Evolutionary conservation across 2,888 invertebrate genomes (phyloP), one percentile per base, ranked within the genome.

Genomic region (Mactromeris polynyma): DNA sequence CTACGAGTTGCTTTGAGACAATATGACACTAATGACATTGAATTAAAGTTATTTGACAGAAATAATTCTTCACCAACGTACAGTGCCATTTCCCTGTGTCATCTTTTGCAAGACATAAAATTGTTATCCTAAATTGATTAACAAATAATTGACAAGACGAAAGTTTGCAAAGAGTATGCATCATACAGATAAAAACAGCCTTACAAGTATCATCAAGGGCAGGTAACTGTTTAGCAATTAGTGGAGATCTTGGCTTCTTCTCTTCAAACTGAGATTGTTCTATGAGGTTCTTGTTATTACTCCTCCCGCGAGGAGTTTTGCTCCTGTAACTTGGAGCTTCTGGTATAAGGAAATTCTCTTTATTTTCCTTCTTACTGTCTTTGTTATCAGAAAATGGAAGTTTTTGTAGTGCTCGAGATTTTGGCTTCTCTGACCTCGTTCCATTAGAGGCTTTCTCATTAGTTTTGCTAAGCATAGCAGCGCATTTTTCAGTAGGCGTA

Each of bases 321-420:
- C 58, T 73, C 51, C 93, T 95, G 78, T 94, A 94, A 58, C 94
- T 95, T 17, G 96, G 96, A 1, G 96, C 96, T 36, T 93, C 93
- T 2, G 97, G 97, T 33, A 96, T 93, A 4, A 94, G 94, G 93
- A 97, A 97, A 84, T 94, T 95, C 83, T 95, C 94, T 85, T 94
- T 94, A 85, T 94, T 95, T 90, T 95, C 95, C 79, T 95, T 94
- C 54, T 87, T 90, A 77, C 89, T 92, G 86, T 93, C 90, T 73
- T 92, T 93, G 51, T 91, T 93, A n/a, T 93, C 93, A 14, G 93
- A 93, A 87, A 95, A 95, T 58, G 93, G 91, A 11, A 95, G 92
- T 84, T 94, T 93, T 84, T 95, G 95, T 85, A 94, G 86, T 0
- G 94, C 95, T 4, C 94, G 91, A 42, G 94, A 93, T 85, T 92